Percentiles rank a stretch among this genome's conserved stretches.
phyloP scores from a whole-genome alignment of 2,888 invertebrate species.

The Mimachlamys varia region DNA sequence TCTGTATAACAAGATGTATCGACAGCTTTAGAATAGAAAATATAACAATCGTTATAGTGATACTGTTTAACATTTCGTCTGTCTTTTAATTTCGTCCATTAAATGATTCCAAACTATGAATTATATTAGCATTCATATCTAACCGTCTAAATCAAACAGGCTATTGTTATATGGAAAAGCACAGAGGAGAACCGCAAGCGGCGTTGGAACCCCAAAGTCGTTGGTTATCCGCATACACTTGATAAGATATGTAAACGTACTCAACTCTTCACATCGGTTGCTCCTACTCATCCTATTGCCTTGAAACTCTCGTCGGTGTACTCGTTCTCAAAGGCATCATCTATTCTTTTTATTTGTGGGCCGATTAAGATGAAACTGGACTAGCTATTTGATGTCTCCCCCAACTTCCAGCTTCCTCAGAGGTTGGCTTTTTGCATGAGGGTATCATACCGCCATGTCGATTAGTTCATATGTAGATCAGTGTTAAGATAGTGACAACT shows the following conservation, averaged over 20 bases:
- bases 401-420: background rate
- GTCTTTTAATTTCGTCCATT: no score
- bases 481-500: background rate
- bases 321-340: conserved; percentile 9
- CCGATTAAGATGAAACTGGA: conserved; percentile 23
- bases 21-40: background rate
- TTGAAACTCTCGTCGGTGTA: background rate
- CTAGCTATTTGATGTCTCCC: background rate
- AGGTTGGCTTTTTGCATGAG: background rate
- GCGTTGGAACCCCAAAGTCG: background rate
- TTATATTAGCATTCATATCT: background rate
- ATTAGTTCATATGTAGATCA: background rate
- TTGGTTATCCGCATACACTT: background rate
- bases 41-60: background rate
- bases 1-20: background rate
- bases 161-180: background rate
- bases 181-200: background rate
- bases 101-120: background rate
- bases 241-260: background rate
- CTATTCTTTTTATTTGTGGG: background rate
- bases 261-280: background rate
- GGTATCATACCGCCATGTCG: background rate
- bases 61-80: background rate
- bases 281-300: background rate
- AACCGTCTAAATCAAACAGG: background rate